These are phyloP conservation scores for Pachyseris speciosa DNA, from an alignment of 64 coral and sea anemone genomes.

Conservation along the genomic window DNA sequence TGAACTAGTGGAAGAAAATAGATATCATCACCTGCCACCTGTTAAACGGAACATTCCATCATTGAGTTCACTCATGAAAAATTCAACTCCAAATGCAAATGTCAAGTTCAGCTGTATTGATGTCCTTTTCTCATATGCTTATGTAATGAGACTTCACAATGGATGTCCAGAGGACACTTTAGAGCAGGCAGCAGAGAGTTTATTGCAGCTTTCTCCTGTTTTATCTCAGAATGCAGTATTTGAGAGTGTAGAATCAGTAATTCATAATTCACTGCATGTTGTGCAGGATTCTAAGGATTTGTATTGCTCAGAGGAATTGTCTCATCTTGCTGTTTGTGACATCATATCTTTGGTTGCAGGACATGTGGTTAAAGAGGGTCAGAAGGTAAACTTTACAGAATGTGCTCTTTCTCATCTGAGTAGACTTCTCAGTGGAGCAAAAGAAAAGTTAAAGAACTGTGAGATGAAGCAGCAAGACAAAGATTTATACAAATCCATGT, in stretches of 20 bases:
- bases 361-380: background rate
- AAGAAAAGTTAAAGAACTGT: conserved; percentile 38
- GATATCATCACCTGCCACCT: conserved; percentile 5
- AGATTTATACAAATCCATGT: conserved; percentile 69
- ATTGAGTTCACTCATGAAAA: conserved; percentile 64
- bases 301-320: conserved; percentile 78
- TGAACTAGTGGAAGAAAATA: background rate
- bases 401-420: conserved; percentile 83
- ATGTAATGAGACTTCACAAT: conserved; percentile 89
- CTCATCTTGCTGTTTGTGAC: conserved; percentile 68
- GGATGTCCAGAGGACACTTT: conserved; percentile 70
- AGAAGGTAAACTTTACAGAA: conserved; percentile 38
- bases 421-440: conserved; percentile 65
- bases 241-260: conserved; percentile 71
- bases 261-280: conserved; percentile 60
- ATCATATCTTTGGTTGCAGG: conserved; percentile 57
- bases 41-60: conserved; percentile 71
- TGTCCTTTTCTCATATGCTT: conserved; percentile 90
- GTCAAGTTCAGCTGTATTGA: conserved; percentile 75
- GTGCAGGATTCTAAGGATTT: conserved; percentile 76
- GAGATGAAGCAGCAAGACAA: background rate
- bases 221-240: conserved; percentile 82
- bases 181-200: conserved; percentile 64
- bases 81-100: conserved; percentile 47
- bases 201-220: conserved; percentile 74